A percentile compares a stretch with the other conserved stretches of the same genome.
These are phyloP conservation scores for Eulemur coronatus DNA, from an alignment of 2,797 vertebrate genomes.

Conservation along the genomic window DNA sequence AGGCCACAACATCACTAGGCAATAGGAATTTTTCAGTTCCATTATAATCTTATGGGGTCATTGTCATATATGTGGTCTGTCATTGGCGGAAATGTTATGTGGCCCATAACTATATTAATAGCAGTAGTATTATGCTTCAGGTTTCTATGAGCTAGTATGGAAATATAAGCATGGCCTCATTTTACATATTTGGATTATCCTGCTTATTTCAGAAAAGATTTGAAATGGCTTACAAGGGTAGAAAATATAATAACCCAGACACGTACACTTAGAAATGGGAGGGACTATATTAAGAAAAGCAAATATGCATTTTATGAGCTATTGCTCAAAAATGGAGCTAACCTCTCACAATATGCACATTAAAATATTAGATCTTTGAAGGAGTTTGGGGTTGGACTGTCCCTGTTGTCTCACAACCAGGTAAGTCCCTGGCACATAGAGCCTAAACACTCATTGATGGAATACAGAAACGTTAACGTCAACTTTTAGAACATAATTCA, in stretches of 20 bases:
- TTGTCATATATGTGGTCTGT: not conserved
- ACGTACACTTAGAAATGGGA: not conserved
- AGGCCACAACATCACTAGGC: not conserved
- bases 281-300: not conserved
- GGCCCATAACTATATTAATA: not conserved
- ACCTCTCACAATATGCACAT: not conserved
- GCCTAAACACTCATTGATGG: not conserved
- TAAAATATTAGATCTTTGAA: not conserved
- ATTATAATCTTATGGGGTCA: not conserved
- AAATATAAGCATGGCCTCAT: not conserved
- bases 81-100: not conserved
- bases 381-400: not conserved
- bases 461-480: not conserved
- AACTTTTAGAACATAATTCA: not conserved
- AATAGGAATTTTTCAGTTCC: not conserved
- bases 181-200: not conserved
- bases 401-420: not conserved
- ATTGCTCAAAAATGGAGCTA: not conserved
- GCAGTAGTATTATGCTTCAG: not conserved
- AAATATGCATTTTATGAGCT: not conserved
- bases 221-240: not conserved
- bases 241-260: not conserved
- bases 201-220: conserved; percentile 5
- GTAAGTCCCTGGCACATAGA: not conserved
- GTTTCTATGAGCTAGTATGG: not conserved